These are phyloP conservation scores for Heteromormyrus szaboi DNA, from an alignment of 2,797 vertebrate species.

Conservation along the genomic window DNA sequence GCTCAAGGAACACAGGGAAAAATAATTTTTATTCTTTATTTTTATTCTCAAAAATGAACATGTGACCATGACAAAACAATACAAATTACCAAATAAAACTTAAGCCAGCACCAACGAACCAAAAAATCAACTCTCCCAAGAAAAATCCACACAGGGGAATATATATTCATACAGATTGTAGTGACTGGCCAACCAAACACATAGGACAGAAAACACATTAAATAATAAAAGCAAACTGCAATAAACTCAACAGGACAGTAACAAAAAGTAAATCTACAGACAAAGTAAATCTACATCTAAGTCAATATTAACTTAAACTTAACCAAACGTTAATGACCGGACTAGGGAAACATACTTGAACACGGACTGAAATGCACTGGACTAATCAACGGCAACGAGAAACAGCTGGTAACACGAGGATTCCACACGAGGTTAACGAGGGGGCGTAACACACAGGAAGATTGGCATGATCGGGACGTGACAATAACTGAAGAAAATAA, in stretches of 20 bases:
- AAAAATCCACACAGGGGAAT: background rate
- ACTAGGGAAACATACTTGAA: too few species aligned
- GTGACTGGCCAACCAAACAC: background rate
- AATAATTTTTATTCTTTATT: too few species aligned
- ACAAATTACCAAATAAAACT: background rate
- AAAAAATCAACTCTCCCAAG: background rate
- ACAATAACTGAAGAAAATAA: background rate
- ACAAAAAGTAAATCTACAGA: background rate
- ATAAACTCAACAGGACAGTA: background rate
- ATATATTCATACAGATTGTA: background rate
- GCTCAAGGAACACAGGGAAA: too few species aligned
- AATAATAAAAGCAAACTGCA: background rate
- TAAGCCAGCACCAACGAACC: background rate
- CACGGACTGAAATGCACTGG: too few species aligned
- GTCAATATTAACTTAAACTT: background rate
- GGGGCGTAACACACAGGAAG: background rate
- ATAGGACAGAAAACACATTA: background rate
- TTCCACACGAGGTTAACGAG: background rate
- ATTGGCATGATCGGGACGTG: too few species aligned
- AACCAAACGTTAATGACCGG: too few species aligned
- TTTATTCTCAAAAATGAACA: background rate
- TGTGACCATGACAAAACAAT: background rate
- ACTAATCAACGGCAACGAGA: too few species aligned
- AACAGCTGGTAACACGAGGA: background rate
- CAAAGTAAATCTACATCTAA: background rate